Base-by-base conservation (phyloP, 2,797 vertebrate species). In the Megalops cyprinoides region DNA sequence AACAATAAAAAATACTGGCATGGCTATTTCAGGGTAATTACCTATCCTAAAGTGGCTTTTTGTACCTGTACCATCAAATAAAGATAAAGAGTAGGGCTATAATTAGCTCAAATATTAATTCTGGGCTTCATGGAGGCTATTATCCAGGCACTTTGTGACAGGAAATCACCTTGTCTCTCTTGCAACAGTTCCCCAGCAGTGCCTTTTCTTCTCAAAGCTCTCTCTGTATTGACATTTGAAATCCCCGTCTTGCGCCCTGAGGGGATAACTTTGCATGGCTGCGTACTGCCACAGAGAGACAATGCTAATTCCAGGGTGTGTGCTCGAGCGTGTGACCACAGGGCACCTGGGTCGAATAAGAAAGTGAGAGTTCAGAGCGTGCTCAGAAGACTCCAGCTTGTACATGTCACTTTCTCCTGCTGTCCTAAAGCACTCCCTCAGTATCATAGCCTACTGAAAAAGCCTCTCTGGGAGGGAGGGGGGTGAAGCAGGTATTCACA, bases 31-130 rank as follows among this genome's bases (percentile, higher is more conserved):
- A 46, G n/a, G 44, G 76, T 65, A 79, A 74, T 74, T 39, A 53
- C 25, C 53, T 82, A 25, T 67, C 14, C 51, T 31, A 3, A 82
- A 74, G 55, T 53, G 74, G 67, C 79, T 74, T 74, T n/a, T 74
- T 80, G 62, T 53, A 73, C 62, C 78, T 69, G 42, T 79, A 65
- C 48, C 62, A 79, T 79, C 60, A 71, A 65, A 78, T 20, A 78
- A 79, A 74, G 78, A 58, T 51, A 73, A 34, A 81, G 49, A 37
- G 37, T 31, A 48, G 28, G 0, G 34, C 58, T 55, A 71, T 81
- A 81, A 77, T 81, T 69, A 77, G 74, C 28, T 44, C 49, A 10
- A 14, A 28, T 39, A 77, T 69, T 71, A 77, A 81, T 48, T 58
- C 60, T 48, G n/a, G 25, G 25, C 71, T 77, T 71, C 65, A 55